A percentile compares a stretch with the other conserved stretches of the same genome.
These are phyloP conservation scores for Ophraella communa DNA, from an alignment of 2,888 invertebrate genomes.

Conservation along the genomic window DNA sequence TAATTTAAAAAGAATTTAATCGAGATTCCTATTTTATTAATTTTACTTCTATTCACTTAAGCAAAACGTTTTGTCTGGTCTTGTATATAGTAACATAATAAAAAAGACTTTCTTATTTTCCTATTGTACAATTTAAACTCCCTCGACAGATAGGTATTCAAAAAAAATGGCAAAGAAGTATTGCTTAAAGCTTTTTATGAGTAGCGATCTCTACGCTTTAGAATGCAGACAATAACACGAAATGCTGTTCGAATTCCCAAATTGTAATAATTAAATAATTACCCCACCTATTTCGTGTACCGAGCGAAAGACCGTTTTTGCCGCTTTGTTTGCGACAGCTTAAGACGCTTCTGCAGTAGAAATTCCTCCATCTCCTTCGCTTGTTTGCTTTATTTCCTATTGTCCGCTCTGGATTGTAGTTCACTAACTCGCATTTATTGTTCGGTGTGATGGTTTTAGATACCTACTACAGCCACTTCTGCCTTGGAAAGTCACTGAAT, in stretches of 20 bases:
- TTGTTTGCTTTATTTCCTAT: constrained; percentile 44
- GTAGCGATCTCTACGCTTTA: too few species aligned
- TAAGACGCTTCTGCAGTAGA: constrained; percentile 24
- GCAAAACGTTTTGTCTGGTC: neutral
- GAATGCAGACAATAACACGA: constrained; percentile 39
- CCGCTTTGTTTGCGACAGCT: constrained; percentile 41
- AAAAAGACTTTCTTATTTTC: neutral
- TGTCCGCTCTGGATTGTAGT: constrained; percentile 44
- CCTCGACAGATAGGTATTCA: neutral
- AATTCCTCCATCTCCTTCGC: constrained; percentile 25
- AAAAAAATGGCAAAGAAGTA: neutral
- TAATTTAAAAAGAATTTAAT: too few species aligned
- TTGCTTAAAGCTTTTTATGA: neutral
- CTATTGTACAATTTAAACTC: neutral
- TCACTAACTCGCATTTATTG: constrained; percentile 41
- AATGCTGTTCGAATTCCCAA: constrained; percentile 37
- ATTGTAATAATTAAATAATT: constrained; percentile 57
- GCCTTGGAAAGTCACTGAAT: constrained; percentile 18
- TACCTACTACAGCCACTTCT: constrained; percentile 17
- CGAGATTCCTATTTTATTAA: too few species aligned
- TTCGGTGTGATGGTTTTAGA: constrained; percentile 34
- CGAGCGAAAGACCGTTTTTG: constrained; percentile 45
- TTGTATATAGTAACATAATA: neutral
- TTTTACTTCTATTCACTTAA: too few species aligned
- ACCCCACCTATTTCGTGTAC: constrained; percentile 57